Conservation (phyloP, 1,140 invertebrate genomes). For the Brachionus manjavacas region DNA sequence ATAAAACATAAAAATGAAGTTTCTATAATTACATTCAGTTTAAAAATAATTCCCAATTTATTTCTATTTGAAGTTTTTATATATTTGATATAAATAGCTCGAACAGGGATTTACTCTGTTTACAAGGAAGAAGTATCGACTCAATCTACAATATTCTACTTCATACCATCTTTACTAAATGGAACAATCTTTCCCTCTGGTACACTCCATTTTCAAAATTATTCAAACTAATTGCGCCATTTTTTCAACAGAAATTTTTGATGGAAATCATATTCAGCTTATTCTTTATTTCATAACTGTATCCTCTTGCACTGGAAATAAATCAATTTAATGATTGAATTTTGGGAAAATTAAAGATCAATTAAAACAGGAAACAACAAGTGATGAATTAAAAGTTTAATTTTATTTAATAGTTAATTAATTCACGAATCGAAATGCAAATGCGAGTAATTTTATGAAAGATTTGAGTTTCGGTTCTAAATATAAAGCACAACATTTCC, state of each 20-base stretch:
- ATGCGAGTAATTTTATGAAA: background rate
- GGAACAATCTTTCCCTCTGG: background rate
- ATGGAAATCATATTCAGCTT: background rate
- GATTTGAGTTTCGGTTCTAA: background rate
- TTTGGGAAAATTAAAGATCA: background rate
- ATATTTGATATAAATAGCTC: background rate
- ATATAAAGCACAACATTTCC: background rate
- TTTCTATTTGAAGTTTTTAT: background rate
- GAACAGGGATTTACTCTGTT: background rate
- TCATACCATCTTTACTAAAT: background rate
- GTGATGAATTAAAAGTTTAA: background rate
- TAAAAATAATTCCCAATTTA: constrained; percentile 13
- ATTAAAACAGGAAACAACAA: background rate
- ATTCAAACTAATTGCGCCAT: constrained; percentile 22
- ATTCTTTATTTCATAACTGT: background rate
- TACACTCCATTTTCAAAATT: background rate
- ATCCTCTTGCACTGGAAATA: background rate
- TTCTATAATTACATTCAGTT: constrained; percentile 28
- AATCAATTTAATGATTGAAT: background rate
- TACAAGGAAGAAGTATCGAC: background rate
- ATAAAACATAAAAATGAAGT: constrained; percentile 23
- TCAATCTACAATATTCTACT: background rate
- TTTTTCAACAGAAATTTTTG: background rate
- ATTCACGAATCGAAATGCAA: background rate
- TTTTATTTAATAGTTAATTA: background rate